These are phyloP conservation scores for Diadophis punctatus DNA, from an alignment of 2,113 vertebrate genomes.

Conservation along the genomic window DNA sequence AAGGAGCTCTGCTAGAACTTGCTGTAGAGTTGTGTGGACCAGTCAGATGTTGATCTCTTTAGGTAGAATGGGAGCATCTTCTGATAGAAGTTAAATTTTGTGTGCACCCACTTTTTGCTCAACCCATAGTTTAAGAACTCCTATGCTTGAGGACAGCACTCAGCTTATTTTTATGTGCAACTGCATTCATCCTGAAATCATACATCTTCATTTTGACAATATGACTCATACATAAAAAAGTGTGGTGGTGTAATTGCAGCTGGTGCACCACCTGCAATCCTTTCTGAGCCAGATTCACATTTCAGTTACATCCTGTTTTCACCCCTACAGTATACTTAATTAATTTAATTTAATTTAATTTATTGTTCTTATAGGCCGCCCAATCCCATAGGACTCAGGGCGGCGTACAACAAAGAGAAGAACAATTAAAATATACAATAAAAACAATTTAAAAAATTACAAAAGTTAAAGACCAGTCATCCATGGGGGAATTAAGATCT, in stretches of 20 bases:
- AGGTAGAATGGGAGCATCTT: not conserved
- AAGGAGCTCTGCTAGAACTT: not conserved
- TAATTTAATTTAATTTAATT: too few species aligned
- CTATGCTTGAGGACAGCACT: not conserved
- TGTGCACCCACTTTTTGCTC: not conserved
- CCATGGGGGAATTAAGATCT: too few species aligned
- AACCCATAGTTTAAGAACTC: not conserved
- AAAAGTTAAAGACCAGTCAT: too few species aligned
- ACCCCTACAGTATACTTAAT: not conserved
- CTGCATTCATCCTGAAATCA: not conserved
- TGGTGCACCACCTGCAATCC: not conserved
- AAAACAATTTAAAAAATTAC: too few species aligned
- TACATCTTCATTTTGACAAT: not conserved
- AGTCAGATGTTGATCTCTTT: not conserved
- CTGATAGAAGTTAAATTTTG: not conserved
- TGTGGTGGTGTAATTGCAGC: not conserved
- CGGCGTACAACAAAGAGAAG: too few species aligned
- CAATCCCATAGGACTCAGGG: too few species aligned
- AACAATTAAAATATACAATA: too few species aligned
- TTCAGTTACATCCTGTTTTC: not conserved
- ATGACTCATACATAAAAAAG: not conserved
- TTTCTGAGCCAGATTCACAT: not conserved
- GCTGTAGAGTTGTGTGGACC: not conserved
- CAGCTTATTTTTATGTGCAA: not conserved
- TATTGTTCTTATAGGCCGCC: too few species aligned